Evolutionary conservation across 2,113 vertebrate species (phyloP), one percentile per base, ranked within the genome.

Genomic region (Oryzias curvinotus): DNA sequence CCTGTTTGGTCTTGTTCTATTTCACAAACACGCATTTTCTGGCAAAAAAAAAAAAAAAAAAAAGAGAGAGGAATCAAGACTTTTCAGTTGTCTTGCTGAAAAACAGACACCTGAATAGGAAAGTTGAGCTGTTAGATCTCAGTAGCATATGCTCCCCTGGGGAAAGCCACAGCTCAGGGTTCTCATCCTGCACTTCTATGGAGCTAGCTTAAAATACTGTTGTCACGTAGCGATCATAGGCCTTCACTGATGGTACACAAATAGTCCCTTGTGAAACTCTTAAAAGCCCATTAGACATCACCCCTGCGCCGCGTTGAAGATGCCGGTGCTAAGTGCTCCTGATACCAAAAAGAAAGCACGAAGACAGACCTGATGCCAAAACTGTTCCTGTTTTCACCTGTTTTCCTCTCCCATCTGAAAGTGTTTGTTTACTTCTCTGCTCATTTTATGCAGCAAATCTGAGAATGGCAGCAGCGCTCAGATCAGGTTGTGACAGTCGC

Each of bases 111-210:
- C 80, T 57, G 78, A 87, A 86, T 87, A 86, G 75, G 89, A 84
- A 87, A 88, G 86, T 90, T 86, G 86, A 90, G 87, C 71, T 57
- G 77, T 90, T 78, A 90, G 88, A 90, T 90, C 88, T 89, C 80
- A 47, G 84, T 65, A 80, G 85, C 81, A 83, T 68, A 50, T 51
- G 51, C 68, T 85, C 80, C 84, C 87, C 69, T 67, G 75, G 68
- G 87, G 86, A 86, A 88, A 71, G 71, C 70, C 69, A 53, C 58
- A 65, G 52, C 86, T 78, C 75, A 80, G 81, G 80, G 89, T 80
- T 85, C 76, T 87, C 83, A 87, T 81, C 64, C 57, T 74, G 59
- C 50, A 71, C 55, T 26, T 12, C 85, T 62, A 75, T 59, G 80
- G 49, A 67, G 68, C 47, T 76, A 73, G 77, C 76, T 82, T 76